Evolutionary conservation across 2,888 invertebrate genomes (phyloP).

Genomic region (Agonopterix arenella): DNA sequence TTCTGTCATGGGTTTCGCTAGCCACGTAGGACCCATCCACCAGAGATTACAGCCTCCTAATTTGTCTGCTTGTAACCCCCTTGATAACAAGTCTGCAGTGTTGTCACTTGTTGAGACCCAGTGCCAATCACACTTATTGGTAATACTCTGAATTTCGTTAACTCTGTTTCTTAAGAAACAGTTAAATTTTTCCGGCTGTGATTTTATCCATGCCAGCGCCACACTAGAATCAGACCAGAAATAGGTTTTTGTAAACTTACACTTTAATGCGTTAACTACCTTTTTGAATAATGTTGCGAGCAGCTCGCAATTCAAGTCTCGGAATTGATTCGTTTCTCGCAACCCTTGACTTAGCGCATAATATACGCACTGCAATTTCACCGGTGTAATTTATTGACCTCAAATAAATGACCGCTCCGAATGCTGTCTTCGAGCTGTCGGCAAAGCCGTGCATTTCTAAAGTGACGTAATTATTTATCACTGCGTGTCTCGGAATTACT

Average conservation of each 20-base stretch:
- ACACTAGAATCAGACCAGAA: slow-evolving; percentile 28
- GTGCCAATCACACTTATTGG: too few species aligned
- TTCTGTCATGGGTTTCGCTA: too few species aligned
- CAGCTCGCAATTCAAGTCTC: slow-evolving; percentile 26
- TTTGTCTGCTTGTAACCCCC: too few species aligned
- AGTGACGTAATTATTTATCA: background rate
- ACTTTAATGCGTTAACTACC: slow-evolving; percentile 12
- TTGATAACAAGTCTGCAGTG: too few species aligned
- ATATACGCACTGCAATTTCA: slow-evolving; percentile 1
- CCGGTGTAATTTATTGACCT: slow-evolving; percentile 1
- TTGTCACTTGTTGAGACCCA: too few species aligned
- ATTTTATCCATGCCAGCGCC: slow-evolving; percentile 23
- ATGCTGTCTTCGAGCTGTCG: slow-evolving; percentile 4
- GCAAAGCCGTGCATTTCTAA: slow-evolving; percentile 5
- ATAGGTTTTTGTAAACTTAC: slow-evolving; percentile 3
- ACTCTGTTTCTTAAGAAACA: too few species aligned
- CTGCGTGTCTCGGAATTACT: slow-evolving; percentile 2
- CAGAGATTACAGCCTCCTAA: too few species aligned
- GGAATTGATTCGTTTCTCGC: slow-evolving; percentile 18
- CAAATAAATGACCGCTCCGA: slow-evolving; percentile 8
- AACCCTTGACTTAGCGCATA: slow-evolving; percentile 6
- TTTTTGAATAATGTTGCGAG: slow-evolving; percentile 20
- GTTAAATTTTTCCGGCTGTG: too few species aligned
- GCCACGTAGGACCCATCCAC: too few species aligned
- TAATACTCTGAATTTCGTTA: too few species aligned